phyloP scores from a whole-genome alignment of 2,888 invertebrate species.

The Isoperla grammatica region DNA sequence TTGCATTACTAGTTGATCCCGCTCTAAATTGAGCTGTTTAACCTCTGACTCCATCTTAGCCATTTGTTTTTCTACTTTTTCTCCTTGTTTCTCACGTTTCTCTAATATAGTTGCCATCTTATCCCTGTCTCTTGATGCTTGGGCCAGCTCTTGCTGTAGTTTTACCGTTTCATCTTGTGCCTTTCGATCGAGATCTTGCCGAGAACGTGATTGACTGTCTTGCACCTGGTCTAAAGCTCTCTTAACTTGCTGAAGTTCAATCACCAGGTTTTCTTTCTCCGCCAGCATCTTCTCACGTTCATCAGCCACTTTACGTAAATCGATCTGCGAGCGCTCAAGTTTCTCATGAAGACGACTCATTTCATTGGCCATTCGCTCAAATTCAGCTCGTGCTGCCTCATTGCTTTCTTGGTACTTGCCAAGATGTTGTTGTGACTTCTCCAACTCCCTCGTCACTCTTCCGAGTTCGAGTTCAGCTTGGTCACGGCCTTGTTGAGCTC shows the following conservation, averaged over 20 bases:
- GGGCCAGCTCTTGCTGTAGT: conserved; percentile 66
- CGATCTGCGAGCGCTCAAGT: conserved; percentile 58
- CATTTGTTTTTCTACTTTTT: conserved; percentile 79
- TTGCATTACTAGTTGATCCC: conserved; percentile 83
- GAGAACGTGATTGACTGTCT: conserved; percentile 41
- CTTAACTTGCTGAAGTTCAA: conserved; percentile 61
- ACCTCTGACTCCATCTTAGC: conserved; percentile 79
- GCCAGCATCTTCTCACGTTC: conserved; percentile 66
- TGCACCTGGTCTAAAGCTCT: conserved; percentile 57
- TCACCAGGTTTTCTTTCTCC: conserved; percentile 65
- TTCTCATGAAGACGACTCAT: conserved; percentile 75
- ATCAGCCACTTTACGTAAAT: conserved; percentile 46
- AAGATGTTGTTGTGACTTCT: conserved; percentile 78
- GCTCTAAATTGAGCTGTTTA: conserved; percentile 76
- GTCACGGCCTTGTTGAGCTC: conserved; percentile 64
- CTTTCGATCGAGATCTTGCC: conserved; percentile 59
- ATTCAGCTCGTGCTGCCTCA: conserved; percentile 76
- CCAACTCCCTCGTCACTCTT: conserved; percentile 75
- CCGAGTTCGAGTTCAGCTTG: conserved; percentile 81
- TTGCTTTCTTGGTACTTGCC: conserved; percentile 78
- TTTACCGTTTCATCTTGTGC: conserved; percentile 67
- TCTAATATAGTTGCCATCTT: conserved; percentile 72
- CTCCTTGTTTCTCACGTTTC: conserved; percentile 71
- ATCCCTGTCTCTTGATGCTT: conserved; percentile 65
- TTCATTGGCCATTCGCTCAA: conserved; percentile 78